Conservation (phyloP, 2,113 vertebrate species). For the Dicrurus megarhynchus region DNA sequence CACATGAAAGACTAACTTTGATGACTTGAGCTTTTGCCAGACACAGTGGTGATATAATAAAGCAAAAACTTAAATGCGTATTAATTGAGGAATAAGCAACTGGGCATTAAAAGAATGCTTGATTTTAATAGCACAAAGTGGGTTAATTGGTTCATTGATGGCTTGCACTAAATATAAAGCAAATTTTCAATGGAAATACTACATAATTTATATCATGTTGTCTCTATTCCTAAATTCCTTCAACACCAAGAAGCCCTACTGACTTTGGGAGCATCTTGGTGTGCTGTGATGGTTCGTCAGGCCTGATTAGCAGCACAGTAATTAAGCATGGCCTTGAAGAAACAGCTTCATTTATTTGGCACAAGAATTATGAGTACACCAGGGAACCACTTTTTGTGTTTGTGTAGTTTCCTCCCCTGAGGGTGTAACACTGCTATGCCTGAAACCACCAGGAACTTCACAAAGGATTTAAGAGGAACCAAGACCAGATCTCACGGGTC, state of each 20-base stretch:
- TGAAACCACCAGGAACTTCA: not conserved
- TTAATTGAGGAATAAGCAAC: conserved; percentile 11
- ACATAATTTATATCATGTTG: not conserved
- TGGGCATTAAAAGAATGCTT: conserved; percentile 5
- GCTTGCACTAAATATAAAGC: conserved; percentile 12
- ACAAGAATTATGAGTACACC: not conserved
- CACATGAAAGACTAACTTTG: conserved; percentile 40
- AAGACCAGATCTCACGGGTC: not conserved
- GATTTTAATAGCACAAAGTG: not conserved
- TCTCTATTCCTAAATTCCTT: not conserved
- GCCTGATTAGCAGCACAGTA: not conserved
- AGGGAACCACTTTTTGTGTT: not conserved
- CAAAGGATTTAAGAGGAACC: not conserved
- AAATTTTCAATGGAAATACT: conserved; percentile 11
- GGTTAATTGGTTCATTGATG: not conserved
- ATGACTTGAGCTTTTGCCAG: conserved; percentile 36
- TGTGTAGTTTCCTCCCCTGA: not conserved
- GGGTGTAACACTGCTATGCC: not conserved
- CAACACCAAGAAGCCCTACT: not conserved
- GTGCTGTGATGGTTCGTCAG: not conserved
- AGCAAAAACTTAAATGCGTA: conserved; percentile 17
- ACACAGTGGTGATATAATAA: not conserved
- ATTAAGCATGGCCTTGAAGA: not conserved
- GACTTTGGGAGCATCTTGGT: not conserved
- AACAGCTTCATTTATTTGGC: not conserved